Base-by-base conservation (phyloP, 2,888 invertebrate species). In the Opisthograptis luteolata region DNA sequence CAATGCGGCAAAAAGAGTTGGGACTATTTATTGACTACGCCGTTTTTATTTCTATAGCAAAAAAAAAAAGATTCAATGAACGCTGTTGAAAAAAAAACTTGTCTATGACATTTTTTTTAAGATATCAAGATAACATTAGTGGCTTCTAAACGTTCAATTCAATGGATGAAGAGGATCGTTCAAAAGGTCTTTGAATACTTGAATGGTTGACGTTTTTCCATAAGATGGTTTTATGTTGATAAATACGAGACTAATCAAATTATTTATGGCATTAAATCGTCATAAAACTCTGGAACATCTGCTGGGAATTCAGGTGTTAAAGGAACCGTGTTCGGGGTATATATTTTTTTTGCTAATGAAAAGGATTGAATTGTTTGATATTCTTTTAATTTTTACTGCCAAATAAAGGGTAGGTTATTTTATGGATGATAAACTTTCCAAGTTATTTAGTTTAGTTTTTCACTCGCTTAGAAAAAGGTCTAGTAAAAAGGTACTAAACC, bases 181-280 rank as follows among this genome's bases (percentile, higher is more conserved):
- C 40, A 14, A 45, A 45, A 31, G n/a, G 39, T 14, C 75, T 70
- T 77, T 68, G 71, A 73, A 66, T 64, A 69, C 62, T 52, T 84
- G 77, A 82, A 87, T 83, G 77, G 74, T 34, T 87, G 89, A 89
- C 87, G 79, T 88, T 87, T 87, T 87, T 84, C 84, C 85, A 73
- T 73, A 68, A 73, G 87, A 90, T 85, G 84, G 75, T 81, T 84
- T 79, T 79, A 77, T 84, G 82, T 84, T 88, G 89, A 90, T 89
- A 89, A 87, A 90, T 88, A 87, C 81, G 85, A 68, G 79, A 85
- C 89, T 90, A 89, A 90, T 90, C 88, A 86, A 89, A 89, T 90
- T 89, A 89, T 89, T 89, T 89, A 90, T 87, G 90, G 89, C 70
- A 85, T 87, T 81, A 85, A 87, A 87, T 79, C 70, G 79, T 77